Evolutionary conservation across 1,140 invertebrate species (phyloP).

Genomic region (Trichogramma pretiosum): DNA sequence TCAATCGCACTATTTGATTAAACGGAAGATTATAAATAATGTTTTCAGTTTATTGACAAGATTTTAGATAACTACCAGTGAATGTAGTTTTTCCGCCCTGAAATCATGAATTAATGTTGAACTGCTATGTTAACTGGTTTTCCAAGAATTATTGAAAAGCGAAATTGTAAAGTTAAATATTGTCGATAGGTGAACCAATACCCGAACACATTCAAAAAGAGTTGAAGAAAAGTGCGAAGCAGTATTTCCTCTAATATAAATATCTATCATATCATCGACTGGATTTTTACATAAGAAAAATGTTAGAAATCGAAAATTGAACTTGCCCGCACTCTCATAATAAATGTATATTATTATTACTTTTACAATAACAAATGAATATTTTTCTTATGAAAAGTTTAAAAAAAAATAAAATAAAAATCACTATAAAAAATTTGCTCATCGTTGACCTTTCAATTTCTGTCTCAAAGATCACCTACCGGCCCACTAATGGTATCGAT

Average conservation of each 20-base stretch:
- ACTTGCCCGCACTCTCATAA: conserved; percentile 7
- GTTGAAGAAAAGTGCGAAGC: conserved; percentile 4
- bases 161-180: too few species aligned
- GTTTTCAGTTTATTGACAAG: too few species aligned
- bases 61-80: too few species aligned
- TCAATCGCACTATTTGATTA: too few species aligned
- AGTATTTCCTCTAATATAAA: conserved; percentile 10
- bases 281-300: conserved; percentile 10
- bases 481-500: too few species aligned
- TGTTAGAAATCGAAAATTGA: conserved; percentile 4
- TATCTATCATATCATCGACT: conserved; percentile 17
- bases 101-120: too few species aligned
- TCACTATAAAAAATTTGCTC: conserved; percentile 1
- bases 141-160: too few species aligned
- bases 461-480: conserved; percentile 20
- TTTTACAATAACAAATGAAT: conserved; percentile 11
- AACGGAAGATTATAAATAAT: too few species aligned
- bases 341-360: conserved; percentile 9
- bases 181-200: conserved; percentile 14
- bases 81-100: too few species aligned
- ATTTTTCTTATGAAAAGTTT: conserved; percentile 15
- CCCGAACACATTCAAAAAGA: conserved; percentile 11
- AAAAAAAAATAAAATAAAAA: conserved; percentile 13
- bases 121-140: too few species aligned
- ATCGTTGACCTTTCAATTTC: conserved; percentile 11